These are phyloP conservation scores for Corvus moneduloides DNA, from an alignment of 2,113 vertebrate species.

Conservation along the genomic window DNA sequence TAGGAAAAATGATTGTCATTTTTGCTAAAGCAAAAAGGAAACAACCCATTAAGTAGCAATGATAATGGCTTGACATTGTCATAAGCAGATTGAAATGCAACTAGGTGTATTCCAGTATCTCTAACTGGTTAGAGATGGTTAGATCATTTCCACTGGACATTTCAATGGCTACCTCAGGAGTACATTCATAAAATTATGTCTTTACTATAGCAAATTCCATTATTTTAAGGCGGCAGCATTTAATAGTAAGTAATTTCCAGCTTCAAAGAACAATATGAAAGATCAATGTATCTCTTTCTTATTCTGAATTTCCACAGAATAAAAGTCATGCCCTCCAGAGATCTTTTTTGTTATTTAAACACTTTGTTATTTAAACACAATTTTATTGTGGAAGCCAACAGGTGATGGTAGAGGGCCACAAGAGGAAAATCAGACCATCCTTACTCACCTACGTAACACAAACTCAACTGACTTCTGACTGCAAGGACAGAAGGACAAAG, in stretches of 20 bases:
- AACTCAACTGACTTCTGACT: not conserved
- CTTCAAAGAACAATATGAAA: not conserved
- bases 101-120: not conserved
- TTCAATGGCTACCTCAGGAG: not conserved
- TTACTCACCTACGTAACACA: not conserved
- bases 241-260: not conserved
- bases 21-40: conserved; percentile 11
- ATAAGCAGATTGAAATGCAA: not conserved
- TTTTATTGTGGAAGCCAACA: not conserved
- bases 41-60: not conserved
- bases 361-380: not conserved
- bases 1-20: not conserved
- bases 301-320: not conserved
- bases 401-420: not conserved
- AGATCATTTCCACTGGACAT: not conserved
- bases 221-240: not conserved
- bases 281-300: not conserved
- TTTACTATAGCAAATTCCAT: not conserved
- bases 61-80: not conserved
- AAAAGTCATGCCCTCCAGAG: not conserved
- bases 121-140: not conserved
- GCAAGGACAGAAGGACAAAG: not conserved
- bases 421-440: not conserved
- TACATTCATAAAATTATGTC: not conserved
- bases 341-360: not conserved